Conservation (phyloP, 1,140 invertebrate genomes). For the Oedothorax gibbosus region DNA sequence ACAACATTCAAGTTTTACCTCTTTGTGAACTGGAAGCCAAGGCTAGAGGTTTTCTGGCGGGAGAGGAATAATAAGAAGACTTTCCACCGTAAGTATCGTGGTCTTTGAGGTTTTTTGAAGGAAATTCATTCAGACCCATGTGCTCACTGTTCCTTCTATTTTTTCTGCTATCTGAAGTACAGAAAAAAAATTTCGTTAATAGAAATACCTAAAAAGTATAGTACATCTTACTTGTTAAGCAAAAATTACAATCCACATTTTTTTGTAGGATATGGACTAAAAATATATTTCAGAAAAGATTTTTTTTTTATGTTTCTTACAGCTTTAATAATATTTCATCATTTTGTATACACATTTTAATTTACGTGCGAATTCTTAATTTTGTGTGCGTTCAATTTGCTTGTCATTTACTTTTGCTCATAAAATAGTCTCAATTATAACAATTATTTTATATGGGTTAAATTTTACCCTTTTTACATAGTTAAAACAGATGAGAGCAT, state of each 20-base stretch:
- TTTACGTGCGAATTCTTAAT: too few relatives aligned
- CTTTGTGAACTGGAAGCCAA: slow-evolving; percentile 56
- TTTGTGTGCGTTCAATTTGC: too few relatives aligned
- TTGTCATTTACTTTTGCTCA: too few relatives aligned
- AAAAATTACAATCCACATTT: background rate
- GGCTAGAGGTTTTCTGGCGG: slow-evolving; percentile 45
- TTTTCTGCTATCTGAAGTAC: slow-evolving; percentile 46
- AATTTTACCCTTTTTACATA: too few relatives aligned
- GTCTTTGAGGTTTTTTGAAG: slow-evolving; percentile 48
- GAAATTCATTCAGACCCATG: slow-evolving; percentile 55
- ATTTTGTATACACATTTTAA: background rate
- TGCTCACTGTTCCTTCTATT: slow-evolving; percentile 28
- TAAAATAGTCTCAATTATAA: too few relatives aligned
- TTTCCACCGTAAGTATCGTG: slow-evolving; percentile 45
- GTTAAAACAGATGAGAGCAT: too few relatives aligned
- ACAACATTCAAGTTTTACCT: background rate
- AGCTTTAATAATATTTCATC: background rate
- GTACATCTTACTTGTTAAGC: background rate
- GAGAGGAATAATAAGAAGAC: slow-evolving; percentile 57
- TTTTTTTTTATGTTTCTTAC: background rate
- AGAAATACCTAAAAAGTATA: background rate
- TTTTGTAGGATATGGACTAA: background rate
- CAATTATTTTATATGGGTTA: too few relatives aligned
- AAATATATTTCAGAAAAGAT: background rate
- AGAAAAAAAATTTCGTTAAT: background rate